Evolutionary conservation across 2,888 invertebrate genomes (phyloP), one percentile per base, ranked within the genome.

Genomic region (Monochamus alternatus): DNA sequence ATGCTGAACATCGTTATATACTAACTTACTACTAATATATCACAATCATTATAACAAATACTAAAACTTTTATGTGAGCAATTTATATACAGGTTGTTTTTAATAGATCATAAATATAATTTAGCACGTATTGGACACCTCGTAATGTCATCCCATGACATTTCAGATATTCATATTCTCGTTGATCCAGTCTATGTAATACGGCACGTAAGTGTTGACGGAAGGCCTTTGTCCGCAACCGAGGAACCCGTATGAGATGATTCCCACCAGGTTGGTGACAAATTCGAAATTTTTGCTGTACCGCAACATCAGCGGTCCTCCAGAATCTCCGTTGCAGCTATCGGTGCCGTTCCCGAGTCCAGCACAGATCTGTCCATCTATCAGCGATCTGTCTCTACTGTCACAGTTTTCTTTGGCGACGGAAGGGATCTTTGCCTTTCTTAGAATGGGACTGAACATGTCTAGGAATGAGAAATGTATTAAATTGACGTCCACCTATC

Each of bases 311-410:
- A 95, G 88, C 0, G 95, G 95, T 3, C 95, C 95, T 0, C 95
- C 95, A 0, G 94, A 95, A 82, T 95, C 95, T 0, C 95, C 95
- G 14, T 90, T 90, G 83, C 95, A 95, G 0, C 94, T 93, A 83
- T 95, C 95, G 81, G 92, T 90, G 3, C 92, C 91, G 74, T 89
- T 91, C 52, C 90, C 90, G 0, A 94, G 94, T 3, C 95, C 95
- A 9, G 94, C 94, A 83, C 95, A 95, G 0, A 95, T 84, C 83
- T 94, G 94, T 22, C 89, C 90, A 0, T 90, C 88, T 0, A 89
- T 90, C 12, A 83, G 52, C 7, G 70, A 55, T 3, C 77, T 74
- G 31, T 69, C 74, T 12, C 66, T 72, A 22, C 47, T 55, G 55
- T 73, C 78, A 65, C 84, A 85, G 51, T 75, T 68, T 14, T 75